Evolutionary conservation across 1,140 invertebrate genomes (phyloP).

Genomic region (Oscheius sp.): DNA sequence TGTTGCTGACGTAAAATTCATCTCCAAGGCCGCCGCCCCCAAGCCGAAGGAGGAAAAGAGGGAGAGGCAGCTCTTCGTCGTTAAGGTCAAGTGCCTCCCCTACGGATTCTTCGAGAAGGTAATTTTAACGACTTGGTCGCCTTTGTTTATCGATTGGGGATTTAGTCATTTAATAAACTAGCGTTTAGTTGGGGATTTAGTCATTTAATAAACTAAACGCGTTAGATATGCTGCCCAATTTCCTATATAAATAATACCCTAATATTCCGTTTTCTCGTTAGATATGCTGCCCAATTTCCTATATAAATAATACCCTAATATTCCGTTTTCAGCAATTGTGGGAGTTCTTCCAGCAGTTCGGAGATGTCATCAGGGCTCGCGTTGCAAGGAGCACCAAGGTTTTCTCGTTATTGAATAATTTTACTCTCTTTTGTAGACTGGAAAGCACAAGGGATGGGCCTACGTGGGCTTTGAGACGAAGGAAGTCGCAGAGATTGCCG

Average conservation of each 20-base stretch:
- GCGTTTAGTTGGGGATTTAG: not conserved
- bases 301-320: not conserved
- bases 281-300: not conserved
- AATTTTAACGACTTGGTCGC: not conserved
- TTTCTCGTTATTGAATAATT: not conserved
- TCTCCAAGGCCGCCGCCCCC: not conserved
- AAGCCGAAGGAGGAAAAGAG: conserved; percentile 3
- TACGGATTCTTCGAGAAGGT: conserved; percentile 36
- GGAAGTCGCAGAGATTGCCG: conserved; percentile 36
- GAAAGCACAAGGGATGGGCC: conserved; percentile 34
- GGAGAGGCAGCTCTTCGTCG: conserved; percentile 11
- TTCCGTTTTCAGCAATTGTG: conserved; percentile 28
- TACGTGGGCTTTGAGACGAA: conserved; percentile 35
- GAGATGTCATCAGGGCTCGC: conserved; percentile 28
- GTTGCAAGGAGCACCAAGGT: conserved; percentile 35
- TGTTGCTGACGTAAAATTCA: not conserved
- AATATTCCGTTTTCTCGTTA: not conserved
- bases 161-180: not conserved
- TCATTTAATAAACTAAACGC: not conserved
- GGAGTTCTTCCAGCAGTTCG: conserved; percentile 37
- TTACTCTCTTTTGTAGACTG: conserved; percentile 28
- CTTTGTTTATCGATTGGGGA: not conserved
- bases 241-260: not conserved
- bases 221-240: not conserved
- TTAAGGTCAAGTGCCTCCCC: conserved; percentile 29